These are phyloP conservation scores for Danio tinwini DNA, from an alignment of 2,797 vertebrate genomes.

Conservation along the genomic window DNA sequence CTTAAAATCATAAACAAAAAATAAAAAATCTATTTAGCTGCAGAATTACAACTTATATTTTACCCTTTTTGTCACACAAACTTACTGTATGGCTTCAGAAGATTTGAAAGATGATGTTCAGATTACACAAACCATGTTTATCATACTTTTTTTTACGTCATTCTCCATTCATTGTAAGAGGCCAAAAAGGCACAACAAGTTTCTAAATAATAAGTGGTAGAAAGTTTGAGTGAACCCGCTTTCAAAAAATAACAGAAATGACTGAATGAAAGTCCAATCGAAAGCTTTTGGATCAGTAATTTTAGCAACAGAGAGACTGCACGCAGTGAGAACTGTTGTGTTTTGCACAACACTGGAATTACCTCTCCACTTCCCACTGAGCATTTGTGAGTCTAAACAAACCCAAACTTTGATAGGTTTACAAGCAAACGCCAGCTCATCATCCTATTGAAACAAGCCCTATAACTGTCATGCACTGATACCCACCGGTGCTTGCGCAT, in stretches of 20 bases:
- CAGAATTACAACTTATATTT: no score
- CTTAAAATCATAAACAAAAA: no score
- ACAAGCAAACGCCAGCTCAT: slow-evolving; percentile 64
- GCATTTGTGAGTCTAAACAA: slow-evolving; percentile 51
- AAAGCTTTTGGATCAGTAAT: background rate
- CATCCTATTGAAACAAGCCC: slow-evolving; percentile 52
- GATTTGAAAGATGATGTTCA: no score
- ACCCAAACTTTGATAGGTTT: slow-evolving; percentile 58
- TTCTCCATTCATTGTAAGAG: background rate
- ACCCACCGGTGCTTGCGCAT: slow-evolving; percentile 40
- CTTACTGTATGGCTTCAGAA: no score
- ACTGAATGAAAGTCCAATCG: background rate
- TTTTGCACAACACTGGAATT: slow-evolving; percentile 53
- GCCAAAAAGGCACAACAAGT: background rate
- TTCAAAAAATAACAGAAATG: background rate
- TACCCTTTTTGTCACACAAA: no score
- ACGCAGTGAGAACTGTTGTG: slow-evolving; percentile 55
- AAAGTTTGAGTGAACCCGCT: background rate
- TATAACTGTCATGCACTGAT: slow-evolving; percentile 57
- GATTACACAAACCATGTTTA: background rate
- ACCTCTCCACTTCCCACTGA: slow-evolving; percentile 52
- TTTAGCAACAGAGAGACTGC: background rate
- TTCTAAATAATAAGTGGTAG: background rate
- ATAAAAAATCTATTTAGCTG: no score
- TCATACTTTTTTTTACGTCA: background rate